A percentile compares a stretch with the other conserved stretches of the same genome.
These are phyloP conservation scores for Drosophila borborema DNA, from an alignment of 2,888 invertebrate species.

Conservation along the genomic window DNA sequence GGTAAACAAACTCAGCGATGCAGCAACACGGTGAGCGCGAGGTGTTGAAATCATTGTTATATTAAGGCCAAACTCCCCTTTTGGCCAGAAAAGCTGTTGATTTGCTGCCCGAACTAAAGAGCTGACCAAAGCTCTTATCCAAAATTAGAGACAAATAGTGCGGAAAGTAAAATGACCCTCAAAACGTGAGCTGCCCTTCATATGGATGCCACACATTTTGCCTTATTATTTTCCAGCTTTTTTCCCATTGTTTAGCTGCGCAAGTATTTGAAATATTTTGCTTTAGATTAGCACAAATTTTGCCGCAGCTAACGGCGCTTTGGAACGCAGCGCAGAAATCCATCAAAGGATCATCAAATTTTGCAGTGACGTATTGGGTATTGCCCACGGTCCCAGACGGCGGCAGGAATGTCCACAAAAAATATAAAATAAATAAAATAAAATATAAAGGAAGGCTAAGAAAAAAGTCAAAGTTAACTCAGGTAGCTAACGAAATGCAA, in stretches of 20 bases:
- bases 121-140: slow-evolving; percentile 29
- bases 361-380: slow-evolving; percentile 70
- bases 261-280: slow-evolving; percentile 70
- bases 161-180: slow-evolving; percentile 59
- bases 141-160: slow-evolving; percentile 75
- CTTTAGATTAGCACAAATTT: slow-evolving; percentile 70
- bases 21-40: slow-evolving; percentile 48
- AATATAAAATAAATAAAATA: slow-evolving; percentile 12
- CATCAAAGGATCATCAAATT: slow-evolving; percentile 80
- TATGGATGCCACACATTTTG: slow-evolving; percentile 65
- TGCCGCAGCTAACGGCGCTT: slow-evolving; percentile 71
- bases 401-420: slow-evolving; percentile 59
- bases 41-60: slow-evolving; percentile 53
- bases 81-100: slow-evolving; percentile 38
- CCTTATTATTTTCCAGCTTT: slow-evolving; percentile 20
- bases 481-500: slow-evolving; percentile 56
- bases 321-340: slow-evolving; percentile 59
- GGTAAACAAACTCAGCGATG: slow-evolving; percentile 50
- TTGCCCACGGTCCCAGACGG: slow-evolving; percentile 34
- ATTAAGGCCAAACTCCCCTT: slow-evolving; percentile 1
- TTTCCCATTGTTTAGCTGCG: slow-evolving; percentile 8
- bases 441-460: background rate
- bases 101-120: slow-evolving; percentile 70
- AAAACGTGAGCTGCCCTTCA: slow-evolving; percentile 62
- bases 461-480: slow-evolving; percentile 12